Percentiles rank a stretch among this genome's conserved stretches.
Evolutionary conservation across 2,113 vertebrate genomes (phyloP).

Genomic region (Desmodus rotundus): DNA sequence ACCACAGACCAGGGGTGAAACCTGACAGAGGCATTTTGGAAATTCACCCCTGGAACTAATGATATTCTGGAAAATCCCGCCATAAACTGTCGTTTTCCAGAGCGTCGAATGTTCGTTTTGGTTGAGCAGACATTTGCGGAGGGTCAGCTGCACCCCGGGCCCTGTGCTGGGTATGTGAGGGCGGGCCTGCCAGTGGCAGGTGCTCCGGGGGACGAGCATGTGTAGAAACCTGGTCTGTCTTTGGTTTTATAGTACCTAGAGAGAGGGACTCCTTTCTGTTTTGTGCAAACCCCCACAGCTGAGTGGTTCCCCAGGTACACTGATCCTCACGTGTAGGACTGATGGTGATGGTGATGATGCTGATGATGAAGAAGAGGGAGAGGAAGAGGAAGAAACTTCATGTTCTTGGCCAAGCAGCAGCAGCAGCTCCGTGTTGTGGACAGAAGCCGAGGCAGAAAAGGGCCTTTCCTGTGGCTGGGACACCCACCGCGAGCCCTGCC

Average conservation of each 20-base stretch:
- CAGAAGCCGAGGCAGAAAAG: neutral
- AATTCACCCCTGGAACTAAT: neutral
- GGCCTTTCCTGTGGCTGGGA: neutral
- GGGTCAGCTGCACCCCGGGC: accelerated
- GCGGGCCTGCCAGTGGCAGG: neutral
- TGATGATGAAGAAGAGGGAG: too few species aligned
- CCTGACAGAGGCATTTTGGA: neutral
- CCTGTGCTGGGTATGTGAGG: neutral
- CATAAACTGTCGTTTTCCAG: neutral
- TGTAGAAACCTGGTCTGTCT: neutral
- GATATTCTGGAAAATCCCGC: neutral
- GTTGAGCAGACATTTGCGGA: neutral
- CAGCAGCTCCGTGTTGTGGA: too few species aligned
- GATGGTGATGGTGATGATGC: neutral
- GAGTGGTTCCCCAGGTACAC: neutral
- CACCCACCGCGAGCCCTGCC: accelerated
- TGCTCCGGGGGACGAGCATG: neutral
- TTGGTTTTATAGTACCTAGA: neutral
- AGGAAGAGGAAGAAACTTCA: neutral
- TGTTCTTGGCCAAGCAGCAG: neutral
- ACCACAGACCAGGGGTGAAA: neutral
- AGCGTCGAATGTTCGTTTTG: neutral
- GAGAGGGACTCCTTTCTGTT: neutral
- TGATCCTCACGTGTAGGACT: neutral
- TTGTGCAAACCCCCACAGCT: neutral